phyloP scores from a whole-genome alignment of 2,113 vertebrate genomes.

The Eleginops maclovinus region DNA sequence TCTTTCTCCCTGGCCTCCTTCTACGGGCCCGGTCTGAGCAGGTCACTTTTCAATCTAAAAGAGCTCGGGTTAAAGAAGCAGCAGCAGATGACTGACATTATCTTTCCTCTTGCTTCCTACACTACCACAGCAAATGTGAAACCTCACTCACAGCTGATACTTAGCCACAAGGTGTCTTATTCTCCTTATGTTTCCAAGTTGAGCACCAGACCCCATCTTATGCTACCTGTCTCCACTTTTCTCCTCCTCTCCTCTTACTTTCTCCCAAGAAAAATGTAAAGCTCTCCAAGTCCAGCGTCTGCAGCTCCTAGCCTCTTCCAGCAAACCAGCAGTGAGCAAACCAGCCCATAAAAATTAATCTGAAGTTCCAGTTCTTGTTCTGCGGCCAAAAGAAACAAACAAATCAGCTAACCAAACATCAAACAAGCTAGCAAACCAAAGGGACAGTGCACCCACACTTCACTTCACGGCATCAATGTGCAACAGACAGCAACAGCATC shows the following conservation, averaged over 20 bases:
- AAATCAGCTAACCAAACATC: constrained; percentile 9
- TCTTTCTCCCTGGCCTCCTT: constrained; percentile 3
- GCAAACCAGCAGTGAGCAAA: constrained; percentile 3
- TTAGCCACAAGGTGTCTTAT: constrained; percentile 17
- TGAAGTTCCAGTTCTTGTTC: constrained; percentile 9
- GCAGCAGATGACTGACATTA: constrained; percentile 13
- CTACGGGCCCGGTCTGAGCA: constrained; percentile 3
- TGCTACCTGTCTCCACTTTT: background rate
- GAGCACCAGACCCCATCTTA: constrained; percentile 11
- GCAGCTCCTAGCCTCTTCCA: constrained; percentile 24
- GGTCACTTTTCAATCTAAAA: background rate
- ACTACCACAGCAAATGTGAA: constrained; percentile 12
- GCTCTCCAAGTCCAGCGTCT: constrained; percentile 13
- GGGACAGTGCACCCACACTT: constrained; percentile 23
- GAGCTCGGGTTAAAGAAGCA: background rate
- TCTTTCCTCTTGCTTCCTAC: constrained; percentile 9
- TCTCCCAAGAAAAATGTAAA: constrained; percentile 7
- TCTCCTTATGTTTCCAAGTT: constrained; percentile 20
- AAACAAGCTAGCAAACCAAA: constrained; percentile 43
- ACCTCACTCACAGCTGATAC: constrained; percentile 10
- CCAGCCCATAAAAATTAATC: constrained; percentile 13
- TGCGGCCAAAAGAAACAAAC: background rate
- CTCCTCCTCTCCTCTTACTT: constrained; percentile 26
- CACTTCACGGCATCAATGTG: constrained; percentile 34
- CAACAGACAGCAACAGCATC: constrained; percentile 60